Evolutionary conservation across 2,888 invertebrate species (phyloP).

Genomic region (Archaeoteleia sp.): DNA sequence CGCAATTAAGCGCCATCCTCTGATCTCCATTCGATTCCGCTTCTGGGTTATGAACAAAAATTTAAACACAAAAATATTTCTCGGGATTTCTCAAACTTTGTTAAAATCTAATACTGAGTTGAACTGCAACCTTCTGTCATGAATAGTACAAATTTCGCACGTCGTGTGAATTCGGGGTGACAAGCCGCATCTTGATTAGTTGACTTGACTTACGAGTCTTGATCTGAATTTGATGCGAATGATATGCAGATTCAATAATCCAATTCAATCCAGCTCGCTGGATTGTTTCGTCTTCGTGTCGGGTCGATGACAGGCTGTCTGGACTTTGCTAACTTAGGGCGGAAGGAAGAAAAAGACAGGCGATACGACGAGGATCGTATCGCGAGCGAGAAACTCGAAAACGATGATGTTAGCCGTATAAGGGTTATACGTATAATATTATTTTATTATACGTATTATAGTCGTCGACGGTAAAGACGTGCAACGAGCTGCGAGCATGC

Average conservation of each 20-base stretch:
- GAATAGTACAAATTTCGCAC: constrained; percentile 10
- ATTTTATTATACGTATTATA: constrained; percentile 46
- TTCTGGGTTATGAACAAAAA: too few relatives aligned
- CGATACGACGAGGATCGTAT: constrained; percentile 7
- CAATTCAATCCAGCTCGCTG: constrained; percentile 38
- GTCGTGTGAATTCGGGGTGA: constrained; percentile 16
- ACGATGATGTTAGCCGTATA: constrained; percentile 50
- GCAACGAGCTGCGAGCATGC: constrained; percentile 32
- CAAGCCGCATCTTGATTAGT: constrained; percentile 41
- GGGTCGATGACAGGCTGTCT: constrained; percentile 38
- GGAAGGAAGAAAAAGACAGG: constrained; percentile 9
- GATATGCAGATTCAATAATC: constrained; percentile 51
- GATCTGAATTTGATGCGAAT: constrained; percentile 39
- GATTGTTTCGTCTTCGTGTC: constrained; percentile 40
- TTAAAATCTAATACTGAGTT: too few relatives aligned
- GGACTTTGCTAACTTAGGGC: constrained; percentile 25
- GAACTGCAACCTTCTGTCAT: background rate
- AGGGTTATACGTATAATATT: constrained; percentile 39
- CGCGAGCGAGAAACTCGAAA: constrained; percentile 30
- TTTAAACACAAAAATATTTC: too few relatives aligned
- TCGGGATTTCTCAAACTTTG: too few relatives aligned
- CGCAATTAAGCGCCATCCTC: too few relatives aligned
- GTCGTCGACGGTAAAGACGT: constrained; percentile 41
- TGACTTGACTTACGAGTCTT: constrained; percentile 38
- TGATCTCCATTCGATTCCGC: too few relatives aligned